These are phyloP conservation scores for Pardosa pseudoannulata DNA, from an alignment of 2,888 invertebrate genomes.

Conservation along the genomic window DNA sequence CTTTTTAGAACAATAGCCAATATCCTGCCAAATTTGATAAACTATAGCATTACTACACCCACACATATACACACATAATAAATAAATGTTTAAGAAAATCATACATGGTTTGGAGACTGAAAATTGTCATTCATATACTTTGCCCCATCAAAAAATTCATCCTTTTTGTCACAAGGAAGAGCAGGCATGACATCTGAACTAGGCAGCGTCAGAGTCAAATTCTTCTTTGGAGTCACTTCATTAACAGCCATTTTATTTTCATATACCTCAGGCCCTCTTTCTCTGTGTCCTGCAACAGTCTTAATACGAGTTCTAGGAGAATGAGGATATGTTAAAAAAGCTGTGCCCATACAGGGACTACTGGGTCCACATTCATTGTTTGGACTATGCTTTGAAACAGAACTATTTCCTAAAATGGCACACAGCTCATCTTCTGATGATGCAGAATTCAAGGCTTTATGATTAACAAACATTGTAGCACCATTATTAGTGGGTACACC, in stretches of 20 bases:
- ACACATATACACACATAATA: no score
- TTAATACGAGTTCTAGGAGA: slow-evolving; percentile 78
- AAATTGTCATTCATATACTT: slow-evolving; percentile 59
- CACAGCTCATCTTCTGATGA: slow-evolving; percentile 77
- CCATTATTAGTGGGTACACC: slow-evolving; percentile 34
- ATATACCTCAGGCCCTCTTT: slow-evolving; percentile 57
- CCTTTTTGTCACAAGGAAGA: slow-evolving; percentile 15
- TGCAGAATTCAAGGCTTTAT: slow-evolving; percentile 73
- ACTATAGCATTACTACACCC: no score
- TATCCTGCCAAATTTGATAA: no score
- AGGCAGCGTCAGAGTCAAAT: slow-evolving; percentile 42
- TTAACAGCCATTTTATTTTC: slow-evolving; percentile 61
- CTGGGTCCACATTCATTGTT: slow-evolving; percentile 77
- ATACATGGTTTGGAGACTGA: slow-evolving; percentile 50
- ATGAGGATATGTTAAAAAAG: slow-evolving; percentile 75
- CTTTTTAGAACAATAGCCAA: no score
- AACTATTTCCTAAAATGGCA: slow-evolving; percentile 74
- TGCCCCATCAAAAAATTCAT: slow-evolving; percentile 27
- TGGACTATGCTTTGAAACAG: slow-evolving; percentile 73
- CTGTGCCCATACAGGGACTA: slow-evolving; percentile 64
- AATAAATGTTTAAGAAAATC: no score
- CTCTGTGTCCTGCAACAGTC: slow-evolving; percentile 74
- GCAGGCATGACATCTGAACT: slow-evolving; percentile 20
- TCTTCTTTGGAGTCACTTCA: slow-evolving; percentile 44
- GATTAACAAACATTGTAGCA: slow-evolving; percentile 67